These are phyloP conservation scores for Potamarius usumacintae DNA, from an alignment of 2,113 vertebrate genomes.

Conservation along the genomic window DNA sequence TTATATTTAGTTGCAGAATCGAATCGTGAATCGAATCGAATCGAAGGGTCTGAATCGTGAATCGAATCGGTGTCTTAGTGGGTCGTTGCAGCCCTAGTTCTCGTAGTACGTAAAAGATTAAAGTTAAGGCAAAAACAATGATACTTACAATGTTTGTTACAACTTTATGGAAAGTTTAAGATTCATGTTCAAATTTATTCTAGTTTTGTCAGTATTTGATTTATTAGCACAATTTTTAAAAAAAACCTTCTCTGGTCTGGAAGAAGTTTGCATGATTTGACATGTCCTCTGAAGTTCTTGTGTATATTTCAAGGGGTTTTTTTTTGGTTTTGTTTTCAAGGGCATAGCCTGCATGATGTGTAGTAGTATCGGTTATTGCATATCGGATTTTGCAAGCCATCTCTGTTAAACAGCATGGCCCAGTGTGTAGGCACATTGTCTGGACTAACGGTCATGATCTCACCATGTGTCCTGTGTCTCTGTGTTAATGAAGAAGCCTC, in stretches of 20 bases:
- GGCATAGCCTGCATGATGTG: slow-evolving; percentile 34
- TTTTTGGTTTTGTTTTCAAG: neutral
- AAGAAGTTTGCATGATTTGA: slow-evolving; percentile 28
- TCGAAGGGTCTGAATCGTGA: too few species aligned
- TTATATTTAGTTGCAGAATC: too few species aligned
- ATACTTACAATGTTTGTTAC: neutral
- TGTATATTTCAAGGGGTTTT: neutral
- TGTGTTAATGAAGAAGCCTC: slow-evolving; percentile 33
- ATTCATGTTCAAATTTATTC: slow-evolving; percentile 4
- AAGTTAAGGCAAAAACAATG: neutral
- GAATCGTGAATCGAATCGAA: too few species aligned
- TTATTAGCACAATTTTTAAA: neutral
- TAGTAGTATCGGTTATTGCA: slow-evolving; percentile 8
- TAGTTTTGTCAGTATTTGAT: neutral
- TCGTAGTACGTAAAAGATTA: too few species aligned
- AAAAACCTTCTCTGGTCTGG: neutral
- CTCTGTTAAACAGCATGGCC: slow-evolving; percentile 39
- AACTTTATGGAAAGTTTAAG: slow-evolving; percentile 18
- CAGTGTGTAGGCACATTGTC: slow-evolving; percentile 38
- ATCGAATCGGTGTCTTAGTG: too few species aligned
- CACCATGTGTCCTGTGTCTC: slow-evolving; percentile 45
- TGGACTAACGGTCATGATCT: slow-evolving; percentile 42
- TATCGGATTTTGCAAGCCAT: slow-evolving; percentile 21
- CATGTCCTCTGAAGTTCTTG: neutral
- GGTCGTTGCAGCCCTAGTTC: too few species aligned